phyloP scores from a whole-genome alignment of 2,797 vertebrate species.

The Artibeus lituratus region DNA sequence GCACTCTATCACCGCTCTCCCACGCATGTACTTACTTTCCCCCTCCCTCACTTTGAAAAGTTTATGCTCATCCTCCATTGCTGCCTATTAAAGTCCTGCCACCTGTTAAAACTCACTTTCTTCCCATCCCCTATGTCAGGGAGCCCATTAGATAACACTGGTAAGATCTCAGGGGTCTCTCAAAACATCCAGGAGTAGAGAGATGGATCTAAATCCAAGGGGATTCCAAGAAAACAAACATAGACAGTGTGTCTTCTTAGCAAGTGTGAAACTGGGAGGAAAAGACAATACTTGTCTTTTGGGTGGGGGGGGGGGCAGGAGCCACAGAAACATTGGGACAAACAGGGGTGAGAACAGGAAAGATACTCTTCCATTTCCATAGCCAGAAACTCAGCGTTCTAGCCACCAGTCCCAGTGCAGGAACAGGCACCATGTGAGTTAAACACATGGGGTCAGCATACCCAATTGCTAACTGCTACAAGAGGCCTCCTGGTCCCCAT shows the following conservation, averaged over 20 bases:
- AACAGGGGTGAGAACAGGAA: background rate
- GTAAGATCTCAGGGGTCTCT: background rate
- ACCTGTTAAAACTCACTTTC: background rate
- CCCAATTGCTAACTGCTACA: background rate
- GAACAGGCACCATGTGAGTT: background rate
- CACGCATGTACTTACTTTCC: accelerated
- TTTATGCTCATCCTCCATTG: background rate
- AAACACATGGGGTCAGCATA: background rate
- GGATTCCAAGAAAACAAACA: background rate
- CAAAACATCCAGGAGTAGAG: background rate
- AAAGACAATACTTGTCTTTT: background rate
- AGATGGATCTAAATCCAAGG: background rate
- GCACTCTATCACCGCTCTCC: background rate
- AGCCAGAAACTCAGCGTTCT: background rate
- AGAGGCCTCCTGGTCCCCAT: background rate
- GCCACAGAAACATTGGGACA: background rate
- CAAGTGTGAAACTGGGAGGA: background rate
- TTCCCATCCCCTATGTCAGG: background rate
- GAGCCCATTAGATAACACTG: background rate
- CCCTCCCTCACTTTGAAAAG: background rate
- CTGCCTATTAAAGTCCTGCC: background rate
- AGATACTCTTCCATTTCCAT: background rate
- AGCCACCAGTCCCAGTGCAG: background rate
- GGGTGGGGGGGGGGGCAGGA: background rate
- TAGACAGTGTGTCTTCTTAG: background rate